Base-by-base conservation (phyloP, 2,888 invertebrate genomes). In the Nemoura dubitans region DNA sequence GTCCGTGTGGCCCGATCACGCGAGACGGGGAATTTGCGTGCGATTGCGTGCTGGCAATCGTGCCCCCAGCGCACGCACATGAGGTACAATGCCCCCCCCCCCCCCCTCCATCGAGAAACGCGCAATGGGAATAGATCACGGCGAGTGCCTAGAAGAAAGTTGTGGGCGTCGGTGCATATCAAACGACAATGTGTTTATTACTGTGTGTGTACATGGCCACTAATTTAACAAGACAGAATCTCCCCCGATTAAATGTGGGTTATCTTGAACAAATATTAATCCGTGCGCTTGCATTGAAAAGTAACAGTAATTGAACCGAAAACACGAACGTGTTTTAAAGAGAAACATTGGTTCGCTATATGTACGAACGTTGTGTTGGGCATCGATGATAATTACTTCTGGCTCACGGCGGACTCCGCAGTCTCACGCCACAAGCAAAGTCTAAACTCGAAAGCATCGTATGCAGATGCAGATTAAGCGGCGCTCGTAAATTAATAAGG, bases 181-280 rank as follows among this genome's bases (percentile, higher is more conserved):
- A 59, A 59, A 59, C 14, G 3, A 59, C 59, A 14, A 14, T 14
- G 59, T 59, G 59, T 1, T 21, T 3, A 10, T 36, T 3, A 6
- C 5, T 36, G 36, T 36, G 3, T 36, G 36, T 36, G 36, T 36
- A 36, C 36, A 36, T 59, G 59, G n/a, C n/a, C 59, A 10, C 21
- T 59, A 59, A 21, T 59, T 59, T 21, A 59, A 59, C 10, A 21
- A 59, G 59, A 59, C 36, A 36, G 14, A 3, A 59, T 59, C 2
- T 59, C 59, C 59, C 14, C 59, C 21, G 59, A 59, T 59, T 59
- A 59, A 10, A 59, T 21, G 16, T 59, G 59, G 59, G 59, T 59
- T 59, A 59, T 59, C 59, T 59, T 59, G 59, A 59, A 14, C 59
- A 59, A 59, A 59, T 59, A 59, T 59, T 59, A 59, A 59, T 59